These are phyloP conservation scores for Peromyscus melanophrys DNA, from an alignment of 2,797 vertebrate genomes.

Conservation along the genomic window DNA sequence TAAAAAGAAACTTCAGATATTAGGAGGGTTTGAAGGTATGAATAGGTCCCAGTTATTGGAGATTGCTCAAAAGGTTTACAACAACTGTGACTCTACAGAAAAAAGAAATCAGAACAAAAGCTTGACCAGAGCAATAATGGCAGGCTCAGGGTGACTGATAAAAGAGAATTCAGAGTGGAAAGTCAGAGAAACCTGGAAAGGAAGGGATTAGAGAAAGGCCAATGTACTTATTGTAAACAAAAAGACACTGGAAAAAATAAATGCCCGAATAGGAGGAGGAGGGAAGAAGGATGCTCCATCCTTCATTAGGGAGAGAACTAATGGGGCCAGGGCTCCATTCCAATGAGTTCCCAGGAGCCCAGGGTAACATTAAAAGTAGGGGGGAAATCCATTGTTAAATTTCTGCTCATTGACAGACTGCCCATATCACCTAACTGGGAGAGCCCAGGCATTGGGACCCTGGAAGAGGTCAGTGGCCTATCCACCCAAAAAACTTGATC, in stretches of 20 bases:
- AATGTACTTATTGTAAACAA: neutral
- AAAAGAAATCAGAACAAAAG: neutral
- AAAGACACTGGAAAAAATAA: neutral
- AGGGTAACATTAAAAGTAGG: neutral
- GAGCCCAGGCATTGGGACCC: neutral
- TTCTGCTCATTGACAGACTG: neutral
- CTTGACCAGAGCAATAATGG: no score
- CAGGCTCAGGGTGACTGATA: neutral
- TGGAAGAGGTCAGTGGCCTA: neutral
- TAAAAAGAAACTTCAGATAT: neutral
- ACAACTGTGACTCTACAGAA: neutral
- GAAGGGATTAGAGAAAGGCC: neutral
- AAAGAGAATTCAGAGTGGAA: no score
- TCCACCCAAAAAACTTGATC: neutral
- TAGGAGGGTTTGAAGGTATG: neutral
- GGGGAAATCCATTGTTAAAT: neutral
- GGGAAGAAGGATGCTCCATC: rapidly evolving
- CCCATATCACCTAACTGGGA: neutral
- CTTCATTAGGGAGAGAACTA: neutral
- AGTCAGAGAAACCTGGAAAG: no score
- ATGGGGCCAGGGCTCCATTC: neutral
- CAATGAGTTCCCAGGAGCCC: neutral
- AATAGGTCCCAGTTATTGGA: neutral
- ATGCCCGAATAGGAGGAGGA: neutral
- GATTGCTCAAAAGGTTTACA: neutral